These are phyloP conservation scores for Rotaria macrura DNA, from an alignment of 2,888 invertebrate genomes.

Conservation along the genomic window DNA sequence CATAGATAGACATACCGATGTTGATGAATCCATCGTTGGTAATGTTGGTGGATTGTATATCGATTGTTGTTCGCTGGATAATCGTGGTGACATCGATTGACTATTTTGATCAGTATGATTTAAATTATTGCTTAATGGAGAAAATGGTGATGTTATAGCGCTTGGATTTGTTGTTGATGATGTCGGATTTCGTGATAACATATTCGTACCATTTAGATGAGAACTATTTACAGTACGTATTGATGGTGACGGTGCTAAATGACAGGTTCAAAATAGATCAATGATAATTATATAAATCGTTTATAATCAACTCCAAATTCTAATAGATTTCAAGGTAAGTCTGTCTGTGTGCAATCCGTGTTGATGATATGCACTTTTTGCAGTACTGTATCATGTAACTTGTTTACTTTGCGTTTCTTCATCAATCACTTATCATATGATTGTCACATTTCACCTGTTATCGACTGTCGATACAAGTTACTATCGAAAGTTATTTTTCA, in stretches of 20 bases:
- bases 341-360: too few species aligned
- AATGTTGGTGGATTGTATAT: background rate
- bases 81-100: background rate
- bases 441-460: too few species aligned
- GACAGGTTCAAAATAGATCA: background rate
- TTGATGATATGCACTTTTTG: too few species aligned
- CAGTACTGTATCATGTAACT: too few species aligned
- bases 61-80: background rate
- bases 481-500: too few species aligned
- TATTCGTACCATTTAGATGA: background rate
- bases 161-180: background rate
- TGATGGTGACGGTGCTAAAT: background rate
- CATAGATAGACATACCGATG: background rate
- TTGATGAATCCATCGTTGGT: background rate
- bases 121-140: constrained; percentile 1
- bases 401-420: too few species aligned
- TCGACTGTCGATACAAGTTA: too few species aligned
- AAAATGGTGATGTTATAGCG: constrained; percentile 7
- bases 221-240: background rate
- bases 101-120: constrained; percentile 9
- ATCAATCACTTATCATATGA: too few species aligned
- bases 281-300: too few species aligned
- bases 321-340: too few species aligned
- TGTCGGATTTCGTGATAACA: background rate
- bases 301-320: too few species aligned